Evolutionary conservation across 2,888 invertebrate genomes (phyloP), one percentile per base, ranked within the genome.

Genomic region (Chalcosyrphus nemorum): DNA sequence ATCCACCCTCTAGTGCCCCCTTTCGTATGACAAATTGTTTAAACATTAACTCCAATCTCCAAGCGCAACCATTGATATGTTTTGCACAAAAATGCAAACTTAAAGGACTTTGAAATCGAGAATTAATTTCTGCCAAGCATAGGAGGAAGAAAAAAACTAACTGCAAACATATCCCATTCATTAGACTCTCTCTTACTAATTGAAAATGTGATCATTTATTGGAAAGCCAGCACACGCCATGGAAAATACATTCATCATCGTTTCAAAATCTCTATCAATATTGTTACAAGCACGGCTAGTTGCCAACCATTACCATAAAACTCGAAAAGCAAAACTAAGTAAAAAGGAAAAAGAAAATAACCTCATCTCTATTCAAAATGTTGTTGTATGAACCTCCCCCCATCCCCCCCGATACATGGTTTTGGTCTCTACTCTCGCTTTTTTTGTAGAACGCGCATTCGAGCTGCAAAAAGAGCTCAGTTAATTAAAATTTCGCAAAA

Each of bases 401-500:
- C 17, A 47, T 13, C 35, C 29, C 50, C 15, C 19, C 29, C 2
- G 9, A 65, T 32, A 19, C 21, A 65, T 35, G n/a, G 63, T 19
- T 7, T 19, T 65, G 35, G n/a, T n/a, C n/a, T 35, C 29, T 29
- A 29, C 15, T 43, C 43, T n/a, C n/a, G n/a, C 50, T 47, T 17
- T 24, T n/a, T n/a, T 52, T 68, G 45, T 32, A 59, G 27, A 52
- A 29, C 29, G 59, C 2, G 3, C 50, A 68, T 24, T 59, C 65
- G 9, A 59, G 57, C 35, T 65, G 47, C 76, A 47, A 65, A 71
- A 63, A 65, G 57, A 17, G 71, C 15, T 54, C 29, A 65, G 81
- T 81, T 81, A 81, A 76, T 76, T 81, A 76, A 76, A 81, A 76
- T 66, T 71, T 52, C 27, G 43, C 65, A 63, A 76, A 76, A 81